Conservation (phyloP, 1,140 invertebrate genomes). For the Drosophila malerkotliana region DNA sequence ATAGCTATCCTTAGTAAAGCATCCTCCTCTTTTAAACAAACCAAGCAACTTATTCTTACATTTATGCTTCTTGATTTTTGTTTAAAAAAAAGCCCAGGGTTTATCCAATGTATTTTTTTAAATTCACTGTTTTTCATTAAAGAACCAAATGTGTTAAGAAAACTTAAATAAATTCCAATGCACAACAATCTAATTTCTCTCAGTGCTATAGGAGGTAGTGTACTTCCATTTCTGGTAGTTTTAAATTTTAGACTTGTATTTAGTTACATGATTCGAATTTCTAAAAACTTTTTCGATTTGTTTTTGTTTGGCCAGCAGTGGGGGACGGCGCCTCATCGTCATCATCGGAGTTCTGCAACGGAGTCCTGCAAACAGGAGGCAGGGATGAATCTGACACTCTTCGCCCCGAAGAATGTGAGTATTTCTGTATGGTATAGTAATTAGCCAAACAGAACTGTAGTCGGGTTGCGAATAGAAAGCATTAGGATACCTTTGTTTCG, state of each 20-base stretch:
- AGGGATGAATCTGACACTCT: conserved; percentile 38
- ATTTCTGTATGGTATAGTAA: conserved; percentile 47
- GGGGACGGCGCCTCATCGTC: conserved; percentile 29
- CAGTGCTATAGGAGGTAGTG: not conserved
- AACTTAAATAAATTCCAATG: not conserved
- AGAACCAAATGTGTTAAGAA: not conserved
- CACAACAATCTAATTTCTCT: not conserved
- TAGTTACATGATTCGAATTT: conserved; percentile 80
- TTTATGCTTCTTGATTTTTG: too few species aligned
- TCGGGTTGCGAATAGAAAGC: conserved; percentile 11
- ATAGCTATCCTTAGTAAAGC: too few species aligned
- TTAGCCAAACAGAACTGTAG: conserved; percentile 35
- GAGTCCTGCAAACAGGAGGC: conserved; percentile 5
- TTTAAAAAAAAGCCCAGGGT: too few species aligned
- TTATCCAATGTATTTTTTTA: too few species aligned
- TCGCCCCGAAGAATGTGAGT: conserved; percentile 15
- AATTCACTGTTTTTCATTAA: too few species aligned
- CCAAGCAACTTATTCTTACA: too few species aligned
- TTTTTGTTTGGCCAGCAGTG: conserved; percentile 29
- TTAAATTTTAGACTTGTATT: conserved; percentile 73
- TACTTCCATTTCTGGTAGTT: conserved; percentile 33
- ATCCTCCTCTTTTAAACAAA: too few species aligned
- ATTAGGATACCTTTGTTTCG: conserved; percentile 12
- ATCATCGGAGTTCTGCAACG: not conserved
- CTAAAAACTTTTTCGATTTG: conserved; percentile 63